These are phyloP conservation scores for Athalia circularis DNA, from an alignment of 2,888 invertebrate genomes.

Conservation along the genomic window DNA sequence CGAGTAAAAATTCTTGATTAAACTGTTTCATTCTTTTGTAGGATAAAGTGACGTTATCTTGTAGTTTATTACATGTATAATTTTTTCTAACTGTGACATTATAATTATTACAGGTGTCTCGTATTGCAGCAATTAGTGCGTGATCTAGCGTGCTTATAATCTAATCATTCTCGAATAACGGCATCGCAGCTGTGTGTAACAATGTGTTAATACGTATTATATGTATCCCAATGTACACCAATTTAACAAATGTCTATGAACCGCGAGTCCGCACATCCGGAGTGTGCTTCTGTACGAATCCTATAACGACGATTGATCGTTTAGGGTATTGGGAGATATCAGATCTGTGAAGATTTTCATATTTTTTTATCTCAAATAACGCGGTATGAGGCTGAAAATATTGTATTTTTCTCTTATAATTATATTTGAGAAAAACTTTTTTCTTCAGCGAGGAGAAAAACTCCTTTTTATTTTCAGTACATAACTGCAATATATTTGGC, in stretches of 20 bases:
- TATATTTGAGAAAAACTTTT: too few relatives aligned
- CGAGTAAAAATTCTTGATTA: too few relatives aligned
- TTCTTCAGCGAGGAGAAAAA: background rate
- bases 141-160: constrained; percentile 22
- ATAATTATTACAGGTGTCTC: too few relatives aligned
- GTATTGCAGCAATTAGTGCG: background rate
- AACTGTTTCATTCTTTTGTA: too few relatives aligned
- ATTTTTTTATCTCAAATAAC: too few relatives aligned
- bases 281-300: too few relatives aligned
- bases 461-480: background rate
- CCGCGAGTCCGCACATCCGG: too few relatives aligned
- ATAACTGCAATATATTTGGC: background rate
- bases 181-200: constrained; percentile 10
- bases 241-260: too few relatives aligned
- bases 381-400: too few relatives aligned
- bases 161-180: constrained; percentile 11
- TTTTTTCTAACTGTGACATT: background rate
- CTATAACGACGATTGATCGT: background rate
- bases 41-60: too few relatives aligned
- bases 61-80: background rate
- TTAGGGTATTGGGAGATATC: background rate
- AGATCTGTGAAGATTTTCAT: background rate
- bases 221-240: too few relatives aligned
- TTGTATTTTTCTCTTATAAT: too few relatives aligned
- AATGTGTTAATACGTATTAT: background rate